Evolutionary conservation across 2,888 invertebrate genomes (phyloP).

Genomic region (Ormyrus rosae): DNA sequence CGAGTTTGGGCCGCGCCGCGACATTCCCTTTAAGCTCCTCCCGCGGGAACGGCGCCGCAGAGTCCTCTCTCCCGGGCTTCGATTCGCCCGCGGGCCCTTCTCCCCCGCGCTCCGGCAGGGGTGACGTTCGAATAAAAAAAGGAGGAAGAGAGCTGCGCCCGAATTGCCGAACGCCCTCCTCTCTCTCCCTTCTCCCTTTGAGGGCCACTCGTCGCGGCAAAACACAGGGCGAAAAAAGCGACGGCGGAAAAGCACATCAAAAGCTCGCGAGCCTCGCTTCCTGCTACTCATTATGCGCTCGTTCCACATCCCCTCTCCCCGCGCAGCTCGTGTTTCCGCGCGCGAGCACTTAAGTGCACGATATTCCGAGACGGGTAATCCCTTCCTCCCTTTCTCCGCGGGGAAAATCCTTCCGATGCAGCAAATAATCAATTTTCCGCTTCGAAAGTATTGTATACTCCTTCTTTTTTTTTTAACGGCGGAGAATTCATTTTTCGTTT

Average conservation of each 20-base stretch:
- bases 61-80: constrained; percentile 5
- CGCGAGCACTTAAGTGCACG: constrained; percentile 37
- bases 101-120: background rate
- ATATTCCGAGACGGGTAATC: constrained; percentile 16
- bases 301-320: background rate
- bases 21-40: constrained; percentile 46
- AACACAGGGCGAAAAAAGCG: constrained; percentile 20
- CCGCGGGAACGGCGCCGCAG: too few relatives aligned
- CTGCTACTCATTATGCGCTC: constrained; percentile 13
- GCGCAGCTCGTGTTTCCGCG: background rate
- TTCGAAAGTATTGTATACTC: too few relatives aligned
- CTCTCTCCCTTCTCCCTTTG: background rate
- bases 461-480: background rate
- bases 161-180: too few relatives aligned
- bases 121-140: background rate
- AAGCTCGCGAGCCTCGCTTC: constrained; percentile 24
- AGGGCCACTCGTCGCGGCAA: constrained; percentile 44
- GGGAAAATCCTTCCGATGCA: background rate
- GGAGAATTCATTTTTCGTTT: too few relatives aligned
- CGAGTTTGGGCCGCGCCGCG: background rate
- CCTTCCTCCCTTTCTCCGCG: background rate
- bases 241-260: constrained; percentile 44
- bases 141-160: background rate
- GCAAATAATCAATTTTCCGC: constrained; percentile 40
- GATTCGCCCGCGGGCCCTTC: constrained; percentile 29